Evolutionary conservation across 2,797 vertebrate genomes (phyloP), one percentile per base, ranked within the genome.

Genomic region (Pitangus sulphuratus): DNA sequence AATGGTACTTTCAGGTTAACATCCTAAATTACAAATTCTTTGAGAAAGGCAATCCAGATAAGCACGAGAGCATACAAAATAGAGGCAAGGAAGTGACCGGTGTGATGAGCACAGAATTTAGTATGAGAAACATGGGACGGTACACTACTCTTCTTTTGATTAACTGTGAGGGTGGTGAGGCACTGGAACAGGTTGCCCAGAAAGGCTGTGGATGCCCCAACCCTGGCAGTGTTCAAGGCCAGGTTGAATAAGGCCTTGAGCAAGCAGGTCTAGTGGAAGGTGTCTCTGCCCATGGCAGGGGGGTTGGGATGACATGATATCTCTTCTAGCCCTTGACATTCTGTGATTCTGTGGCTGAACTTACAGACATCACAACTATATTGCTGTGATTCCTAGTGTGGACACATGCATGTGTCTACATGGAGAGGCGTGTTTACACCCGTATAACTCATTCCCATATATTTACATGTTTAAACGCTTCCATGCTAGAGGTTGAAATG

Each of bases 391-490:
- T 78, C 61, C 47, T 81, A 25, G 15, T 24, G 61, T 72, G 70
- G 92, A 93, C 87, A 82, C 30, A 81, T 37, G 33, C 31, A 44
- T 72, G 22, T 85, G 71, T 31, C 69, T 89, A n/a, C 44, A 39
- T 0, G 78, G 56, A 86, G 19, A 83, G 48, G 78, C 7, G 0
- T 80, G 86, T 68, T 95, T 78, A 65, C 57, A 92, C 86, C 50
- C 0, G 5, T 71, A 12, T 10, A 91, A 86, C 48, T 92, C 45
- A 79, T 66, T 78, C 61, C 35, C 62, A 72, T 26, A 69, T 12
- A 91, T 93, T 91, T 95, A 78, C 90, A 95, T 86, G 50, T 69
- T 90, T 93, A 96, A 84, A 80, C 7, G 2, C 80, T 94, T 93
- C 85, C 69, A 86, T 7, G n/a, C 61, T 84, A 88, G 87, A 92